Conservation (phyloP, 2,888 invertebrate genomes). For the Heteropelma amictum region DNA sequence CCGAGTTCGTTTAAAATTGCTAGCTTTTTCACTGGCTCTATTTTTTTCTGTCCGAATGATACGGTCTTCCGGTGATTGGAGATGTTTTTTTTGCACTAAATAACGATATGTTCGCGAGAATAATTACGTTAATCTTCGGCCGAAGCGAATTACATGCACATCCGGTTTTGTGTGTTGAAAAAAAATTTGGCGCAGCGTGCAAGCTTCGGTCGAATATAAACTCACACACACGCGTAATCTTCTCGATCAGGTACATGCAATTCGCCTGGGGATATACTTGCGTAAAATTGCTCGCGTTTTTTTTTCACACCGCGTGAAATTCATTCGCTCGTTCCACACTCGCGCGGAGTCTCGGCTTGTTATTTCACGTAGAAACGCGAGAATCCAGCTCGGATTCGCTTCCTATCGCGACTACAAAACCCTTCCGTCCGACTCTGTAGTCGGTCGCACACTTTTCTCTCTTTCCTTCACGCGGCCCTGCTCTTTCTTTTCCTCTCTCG, state of each 20-base stretch:
- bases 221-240: not conserved
- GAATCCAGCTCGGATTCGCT: slow-evolving; percentile 1
- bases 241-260: not conserved
- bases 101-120: too few species aligned
- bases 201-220: not conserved
- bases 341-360: slow-evolving; percentile 16
- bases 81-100: too few species aligned
- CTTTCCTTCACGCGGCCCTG: not conserved
- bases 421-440: slow-evolving; percentile 42
- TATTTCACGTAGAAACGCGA: slow-evolving; percentile 1
- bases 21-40: too few species aligned
- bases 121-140: too few species aligned
- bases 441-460: slow-evolving; percentile 27
- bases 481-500: slow-evolving; percentile 18
- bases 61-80: too few species aligned
- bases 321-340: slow-evolving; percentile 4
- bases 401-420: slow-evolving; percentile 47
- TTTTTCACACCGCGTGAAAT: not conserved
- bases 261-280: not conserved
- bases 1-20: too few species aligned
- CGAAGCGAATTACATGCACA: too few species aligned
- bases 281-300: slow-evolving; percentile 9
- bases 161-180: too few species aligned
- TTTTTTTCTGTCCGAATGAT: too few species aligned
- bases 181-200: too few species aligned